Evolutionary conservation across 2,113 vertebrate genomes (phyloP).

Genomic region (Edolisoma coerulescens): DNA sequence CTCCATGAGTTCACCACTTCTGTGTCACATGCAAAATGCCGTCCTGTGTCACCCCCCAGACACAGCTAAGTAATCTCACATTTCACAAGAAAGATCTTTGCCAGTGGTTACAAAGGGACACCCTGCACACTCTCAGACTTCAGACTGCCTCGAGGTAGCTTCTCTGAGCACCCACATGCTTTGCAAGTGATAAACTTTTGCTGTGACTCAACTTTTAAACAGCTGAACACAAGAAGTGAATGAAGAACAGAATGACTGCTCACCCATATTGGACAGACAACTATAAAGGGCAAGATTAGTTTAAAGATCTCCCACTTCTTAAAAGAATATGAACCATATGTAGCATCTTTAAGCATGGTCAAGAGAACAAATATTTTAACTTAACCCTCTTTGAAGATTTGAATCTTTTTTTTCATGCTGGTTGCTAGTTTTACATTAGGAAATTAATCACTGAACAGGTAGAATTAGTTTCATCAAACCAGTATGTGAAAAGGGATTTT

Average conservation of each 20-base stretch:
- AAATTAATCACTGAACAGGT: neutral
- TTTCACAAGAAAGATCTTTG: neutral
- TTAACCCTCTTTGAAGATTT: neutral
- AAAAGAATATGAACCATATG: neutral
- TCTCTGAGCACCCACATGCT: neutral
- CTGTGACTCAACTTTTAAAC: neutral
- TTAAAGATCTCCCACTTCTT: neutral
- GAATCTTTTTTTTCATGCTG: neutral
- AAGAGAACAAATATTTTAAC: neutral
- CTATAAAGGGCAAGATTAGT: neutral
- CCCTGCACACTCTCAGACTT: neutral
- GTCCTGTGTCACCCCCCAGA: neutral
- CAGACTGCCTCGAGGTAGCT: neutral
- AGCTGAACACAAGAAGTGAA: neutral
- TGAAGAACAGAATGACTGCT: neutral
- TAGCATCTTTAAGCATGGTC: neutral
- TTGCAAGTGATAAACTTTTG: neutral
- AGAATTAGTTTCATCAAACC: neutral
- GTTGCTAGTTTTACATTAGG: neutral
- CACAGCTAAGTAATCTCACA: neutral
- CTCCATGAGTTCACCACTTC: neutral
- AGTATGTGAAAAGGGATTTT: neutral
- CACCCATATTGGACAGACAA: neutral
- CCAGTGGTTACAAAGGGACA: neutral
- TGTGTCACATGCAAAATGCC: neutral